Base-by-base conservation (phyloP, 2,888 invertebrate genomes). In the Chromoteleia sp. region DNA sequence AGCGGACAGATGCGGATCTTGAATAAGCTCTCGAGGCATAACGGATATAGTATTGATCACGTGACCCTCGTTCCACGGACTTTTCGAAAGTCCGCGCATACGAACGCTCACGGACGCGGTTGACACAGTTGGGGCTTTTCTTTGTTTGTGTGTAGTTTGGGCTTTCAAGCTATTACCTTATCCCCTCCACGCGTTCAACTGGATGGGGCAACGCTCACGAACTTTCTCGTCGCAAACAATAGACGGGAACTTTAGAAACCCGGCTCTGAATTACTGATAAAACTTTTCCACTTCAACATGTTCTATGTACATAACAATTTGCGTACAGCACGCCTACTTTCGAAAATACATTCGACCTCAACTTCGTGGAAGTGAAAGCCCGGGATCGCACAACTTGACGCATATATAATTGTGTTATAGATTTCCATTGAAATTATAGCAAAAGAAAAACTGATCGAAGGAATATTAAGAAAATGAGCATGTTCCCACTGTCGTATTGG, bases 41-140 rank as follows among this genome's bases (percentile, higher is more conserved):
- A 76, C 67, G 76, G 56, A 70, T 71, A 76, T 74, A 50, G 67
- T 77, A 81, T 73, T 77, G 81, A 77, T 81, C 74, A 81, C 77
- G 77, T 77, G 77, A 81, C 73, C 59, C 45, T 12, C 36, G 17
- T n/a, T 70, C 56, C n/a, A 58, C 43, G 21, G 50, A 59, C 77
- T 68, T 61, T 54, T 81, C 48, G 68, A 81, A 81, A 81, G 68
- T 77, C 68, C 21, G 41, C 45, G 50, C 70, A 21, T 63, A 48
- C 41, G 54, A 21, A 45, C 21, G 25, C 67, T 8, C 75, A 75
- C 21, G n/a, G 33, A n/a, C 39, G 54, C n/a, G n/a, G n/a, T 33
- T 29, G n/a, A 33, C 56, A 33, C 43, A 21, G 17, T 39, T 36
- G 19, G 21, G 8, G 25, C 36, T 15, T 21, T 39, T 41, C 19